phyloP scores from a whole-genome alignment of 2,797 vertebrate genomes.

The Gambusia yucatana region DNA sequence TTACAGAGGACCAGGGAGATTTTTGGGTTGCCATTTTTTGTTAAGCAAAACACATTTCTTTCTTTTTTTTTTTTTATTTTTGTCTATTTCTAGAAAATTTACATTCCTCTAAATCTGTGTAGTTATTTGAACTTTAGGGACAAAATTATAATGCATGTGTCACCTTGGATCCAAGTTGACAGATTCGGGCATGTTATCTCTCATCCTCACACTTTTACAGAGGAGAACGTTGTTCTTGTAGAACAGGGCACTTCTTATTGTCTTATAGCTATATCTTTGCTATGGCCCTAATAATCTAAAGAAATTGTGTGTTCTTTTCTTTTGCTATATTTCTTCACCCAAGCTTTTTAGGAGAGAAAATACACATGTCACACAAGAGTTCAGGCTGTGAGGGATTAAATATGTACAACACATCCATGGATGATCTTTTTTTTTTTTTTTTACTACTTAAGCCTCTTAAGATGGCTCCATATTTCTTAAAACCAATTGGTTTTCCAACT shows the following conservation, averaged over 20 bases:
- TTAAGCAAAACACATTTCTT: constrained; percentile 12
- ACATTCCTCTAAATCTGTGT: constrained; percentile 23
- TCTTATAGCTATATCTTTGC: constrained; percentile 47
- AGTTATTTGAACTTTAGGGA: background rate
- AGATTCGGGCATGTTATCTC: constrained; percentile 23
- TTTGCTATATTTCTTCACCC: constrained; percentile 33
- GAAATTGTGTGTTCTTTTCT: background rate
- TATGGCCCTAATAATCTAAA: constrained; percentile 39
- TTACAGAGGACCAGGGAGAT: constrained; percentile 26
- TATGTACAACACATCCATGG: constrained; percentile 83
- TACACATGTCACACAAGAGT: constrained; percentile 73
- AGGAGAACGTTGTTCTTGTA: constrained; percentile 46
- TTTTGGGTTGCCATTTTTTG: constrained; percentile 15
- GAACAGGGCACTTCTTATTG: constrained; percentile 41
- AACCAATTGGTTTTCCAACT: constrained; percentile 76
- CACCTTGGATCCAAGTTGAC: constrained; percentile 58
- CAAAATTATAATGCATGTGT: constrained; percentile 52
- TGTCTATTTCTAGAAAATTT: constrained; percentile 52
- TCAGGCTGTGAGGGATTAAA: constrained; percentile 77
- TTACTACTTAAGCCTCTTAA: constrained; percentile 81
- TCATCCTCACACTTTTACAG: constrained; percentile 43
- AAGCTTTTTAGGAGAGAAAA: constrained; percentile 58
- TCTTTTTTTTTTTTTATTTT: constrained; percentile 24
- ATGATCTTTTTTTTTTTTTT: constrained; percentile 82
- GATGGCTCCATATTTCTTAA: constrained; percentile 78